Conservation (phyloP, 2,797 vertebrate genomes). For the Cyclopterus lumpus region DNA sequence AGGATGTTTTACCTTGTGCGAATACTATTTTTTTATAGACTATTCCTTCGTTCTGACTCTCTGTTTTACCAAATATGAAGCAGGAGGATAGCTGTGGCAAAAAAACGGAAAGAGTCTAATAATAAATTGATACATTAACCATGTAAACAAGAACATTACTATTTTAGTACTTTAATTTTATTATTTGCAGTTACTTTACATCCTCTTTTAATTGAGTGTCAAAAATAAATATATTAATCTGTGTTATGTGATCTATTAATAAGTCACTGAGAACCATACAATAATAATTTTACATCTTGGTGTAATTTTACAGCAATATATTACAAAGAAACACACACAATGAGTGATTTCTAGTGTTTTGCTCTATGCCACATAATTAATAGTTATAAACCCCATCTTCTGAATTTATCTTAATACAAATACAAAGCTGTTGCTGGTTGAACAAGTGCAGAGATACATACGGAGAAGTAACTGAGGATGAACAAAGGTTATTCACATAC, state of each 20-base stretch:
- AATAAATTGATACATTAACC: not conserved
- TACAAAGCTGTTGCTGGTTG: not conserved
- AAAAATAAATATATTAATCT: not conserved
- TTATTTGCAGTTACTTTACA: not conserved
- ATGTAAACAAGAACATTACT: not conserved
- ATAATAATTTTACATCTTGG: not conserved
- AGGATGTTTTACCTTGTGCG: not conserved
- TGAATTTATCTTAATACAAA: not conserved
- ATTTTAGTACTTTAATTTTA: not conserved
- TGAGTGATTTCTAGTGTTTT: not conserved
- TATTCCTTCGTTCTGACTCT: not conserved
- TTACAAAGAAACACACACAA: not conserved
- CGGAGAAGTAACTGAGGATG: not conserved
- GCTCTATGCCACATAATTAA: not conserved
- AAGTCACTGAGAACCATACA: not conserved
- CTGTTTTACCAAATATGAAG: not conserved
- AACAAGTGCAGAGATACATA: conserved; percentile 1
- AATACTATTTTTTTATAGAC: not conserved
- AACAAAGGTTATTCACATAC: not conserved
- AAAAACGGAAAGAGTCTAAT: not conserved
- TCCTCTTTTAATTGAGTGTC: not conserved
- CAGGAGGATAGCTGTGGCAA: accelerated
- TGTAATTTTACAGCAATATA: not conserved
- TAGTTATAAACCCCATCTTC: not conserved
- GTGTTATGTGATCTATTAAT: not conserved